Percentiles rank a stretch among this genome's conserved stretches.
These are phyloP conservation scores for Pomacea canaliculata DNA, from an alignment of 2,888 invertebrate genomes.

Conservation along the genomic window DNA sequence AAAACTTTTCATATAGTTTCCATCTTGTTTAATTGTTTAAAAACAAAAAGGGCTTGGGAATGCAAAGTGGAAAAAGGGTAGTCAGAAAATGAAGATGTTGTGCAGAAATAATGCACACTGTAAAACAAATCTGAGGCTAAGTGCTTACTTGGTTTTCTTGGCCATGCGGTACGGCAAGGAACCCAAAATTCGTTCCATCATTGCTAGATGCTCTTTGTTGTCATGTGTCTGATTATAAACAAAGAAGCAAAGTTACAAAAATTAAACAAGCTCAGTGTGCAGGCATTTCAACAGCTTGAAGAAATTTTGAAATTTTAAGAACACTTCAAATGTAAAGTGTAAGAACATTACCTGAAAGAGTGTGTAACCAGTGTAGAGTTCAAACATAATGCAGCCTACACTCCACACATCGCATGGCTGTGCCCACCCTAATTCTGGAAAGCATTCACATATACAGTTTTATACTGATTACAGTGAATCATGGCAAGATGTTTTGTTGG, in stretches of 20 bases:
- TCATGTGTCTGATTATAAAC: conserved; percentile 86
- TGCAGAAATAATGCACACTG: too few species aligned
- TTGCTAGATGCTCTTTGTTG: conserved; percentile 98
- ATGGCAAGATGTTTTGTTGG: too few species aligned
- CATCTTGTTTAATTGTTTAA: too few species aligned
- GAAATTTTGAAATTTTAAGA: neutral
- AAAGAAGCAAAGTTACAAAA: neutral
- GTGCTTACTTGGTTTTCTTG: conserved; percentile 75
- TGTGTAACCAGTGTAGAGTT: conserved; percentile 96
- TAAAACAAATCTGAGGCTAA: too few species aligned
- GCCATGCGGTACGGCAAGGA: conserved; percentile 89
- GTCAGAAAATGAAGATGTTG: too few species aligned
- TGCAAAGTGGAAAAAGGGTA: too few species aligned
- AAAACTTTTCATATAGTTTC: too few species aligned
- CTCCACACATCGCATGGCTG: conserved; percentile 99
- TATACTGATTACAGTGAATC: neutral
- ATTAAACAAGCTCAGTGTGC: neutral
- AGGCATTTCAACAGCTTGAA: neutral
- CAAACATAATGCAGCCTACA: conserved; percentile 99
- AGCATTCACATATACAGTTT: neutral
- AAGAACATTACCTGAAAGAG: conserved; percentile 79
- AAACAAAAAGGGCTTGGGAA: too few species aligned
- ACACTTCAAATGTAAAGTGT: neutral
- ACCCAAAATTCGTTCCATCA: conserved; percentile 99
- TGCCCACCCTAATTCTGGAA: conserved; percentile 96